A percentile compares a stretch with the other conserved stretches of the same genome.
phyloP scores from a whole-genome alignment of 2,797 vertebrate species.

The Hephaestus fuliginosus region DNA sequence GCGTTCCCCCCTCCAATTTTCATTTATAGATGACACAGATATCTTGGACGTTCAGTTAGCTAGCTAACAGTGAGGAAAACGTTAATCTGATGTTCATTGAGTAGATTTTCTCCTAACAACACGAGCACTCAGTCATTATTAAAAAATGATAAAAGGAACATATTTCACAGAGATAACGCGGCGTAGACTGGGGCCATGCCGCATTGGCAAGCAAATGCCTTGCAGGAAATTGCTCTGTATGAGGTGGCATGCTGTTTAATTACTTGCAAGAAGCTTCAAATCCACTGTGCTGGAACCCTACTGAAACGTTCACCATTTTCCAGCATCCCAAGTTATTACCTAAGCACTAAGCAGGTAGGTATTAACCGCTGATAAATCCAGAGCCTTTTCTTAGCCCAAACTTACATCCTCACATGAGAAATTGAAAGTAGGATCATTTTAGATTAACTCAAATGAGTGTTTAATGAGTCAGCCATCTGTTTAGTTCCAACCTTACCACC shows the following conservation, averaged over 20 bases:
- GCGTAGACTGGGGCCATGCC: conserved; percentile 64
- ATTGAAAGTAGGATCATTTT: conserved; percentile 76
- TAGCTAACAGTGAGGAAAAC: conserved; percentile 73
- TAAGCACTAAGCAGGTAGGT: conserved; percentile 70
- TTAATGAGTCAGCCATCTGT: conserved; percentile 75
- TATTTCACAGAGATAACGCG: conserved; percentile 83
- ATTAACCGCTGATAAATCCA: conserved; percentile 73
- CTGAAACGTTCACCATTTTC: conserved; percentile 70
- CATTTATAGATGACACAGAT: conserved; percentile 73
- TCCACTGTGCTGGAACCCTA: conserved; percentile 74
- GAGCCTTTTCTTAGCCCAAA: conserved; percentile 64
- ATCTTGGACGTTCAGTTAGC: conserved; percentile 67
- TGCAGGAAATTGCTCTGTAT: conserved; percentile 81
- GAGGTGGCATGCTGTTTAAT: conserved; percentile 84
- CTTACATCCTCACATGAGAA: conserved; percentile 62
- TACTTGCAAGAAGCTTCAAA: conserved; percentile 81
- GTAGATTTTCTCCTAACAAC: conserved; percentile 76
- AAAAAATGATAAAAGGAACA: conserved; percentile 82
- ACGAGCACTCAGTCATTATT: conserved; percentile 79
- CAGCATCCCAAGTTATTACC: conserved; percentile 78
- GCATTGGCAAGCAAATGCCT: conserved; percentile 76
- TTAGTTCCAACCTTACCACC: conserved; percentile 52
- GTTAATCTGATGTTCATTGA: conserved; percentile 75
- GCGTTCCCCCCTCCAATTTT: conserved; percentile 40
- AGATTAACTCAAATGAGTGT: conserved; percentile 76